Percentiles rank a stretch among this genome's conserved stretches.
phyloP scores from a whole-genome alignment of 2,888 invertebrate genomes.

The Rotaria magnacalcarata region DNA sequence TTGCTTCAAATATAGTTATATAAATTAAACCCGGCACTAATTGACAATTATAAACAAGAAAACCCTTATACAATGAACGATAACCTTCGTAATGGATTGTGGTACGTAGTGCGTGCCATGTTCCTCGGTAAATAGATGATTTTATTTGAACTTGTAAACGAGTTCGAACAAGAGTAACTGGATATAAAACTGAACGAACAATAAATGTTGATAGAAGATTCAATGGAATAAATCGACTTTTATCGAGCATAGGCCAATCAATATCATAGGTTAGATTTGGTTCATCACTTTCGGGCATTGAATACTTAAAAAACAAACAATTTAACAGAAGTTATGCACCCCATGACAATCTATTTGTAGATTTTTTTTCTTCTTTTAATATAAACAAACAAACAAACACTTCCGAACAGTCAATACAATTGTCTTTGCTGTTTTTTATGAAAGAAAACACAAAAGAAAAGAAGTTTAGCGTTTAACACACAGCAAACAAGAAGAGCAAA shows the following conservation, averaged over 20 bases:
- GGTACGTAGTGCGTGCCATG: slow-evolving; percentile 75
- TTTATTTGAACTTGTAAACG: slow-evolving; percentile 69
- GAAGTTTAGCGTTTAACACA: neutral
- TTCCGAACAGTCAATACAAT: neutral
- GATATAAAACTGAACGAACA: slow-evolving; percentile 74
- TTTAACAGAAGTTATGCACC: neutral
- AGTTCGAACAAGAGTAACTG: slow-evolving; percentile 86
- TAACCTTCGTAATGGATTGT: slow-evolving; percentile 4
- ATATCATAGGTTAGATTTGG: slow-evolving; percentile 64
- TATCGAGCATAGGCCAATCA: slow-evolving; percentile 98
- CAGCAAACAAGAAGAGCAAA: neutral
- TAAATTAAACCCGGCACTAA: neutral
- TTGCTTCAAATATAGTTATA: slow-evolving; percentile 21
- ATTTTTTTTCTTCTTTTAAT: neutral
- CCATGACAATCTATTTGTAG: neutral
- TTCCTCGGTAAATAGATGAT: slow-evolving; percentile 60
- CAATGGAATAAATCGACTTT: slow-evolving; percentile 82
- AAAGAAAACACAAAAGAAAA: neutral
- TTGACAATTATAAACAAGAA: slow-evolving; percentile 5
- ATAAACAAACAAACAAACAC: slow-evolving; percentile 10
- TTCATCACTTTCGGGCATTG: slow-evolving; percentile 12
- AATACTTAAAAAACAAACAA: neutral
- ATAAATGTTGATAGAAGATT: slow-evolving; percentile 81
- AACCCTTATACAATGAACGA: slow-evolving; percentile 25
- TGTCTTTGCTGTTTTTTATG: neutral